A percentile compares a stretch with the other conserved stretches of the same genome.
Conservation (phyloP, 2,888 invertebrate species). For the Saturnia japonica region DNA sequence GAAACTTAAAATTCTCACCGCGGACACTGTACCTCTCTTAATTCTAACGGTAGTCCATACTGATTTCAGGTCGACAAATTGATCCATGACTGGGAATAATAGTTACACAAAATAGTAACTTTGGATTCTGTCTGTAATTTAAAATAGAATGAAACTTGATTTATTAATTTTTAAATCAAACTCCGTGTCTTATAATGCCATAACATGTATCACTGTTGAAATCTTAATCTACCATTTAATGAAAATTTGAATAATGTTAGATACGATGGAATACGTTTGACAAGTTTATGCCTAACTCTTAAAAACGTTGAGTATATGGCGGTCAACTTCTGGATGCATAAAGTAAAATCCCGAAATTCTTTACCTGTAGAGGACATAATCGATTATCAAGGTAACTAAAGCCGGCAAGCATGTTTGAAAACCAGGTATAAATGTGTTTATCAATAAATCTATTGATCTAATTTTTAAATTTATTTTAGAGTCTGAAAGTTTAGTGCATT, state of each 20-base stretch:
- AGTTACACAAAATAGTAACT: background rate
- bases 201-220: background rate
- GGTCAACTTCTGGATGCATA: background rate
- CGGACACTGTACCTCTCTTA: slow-evolving; percentile 42
- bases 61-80: background rate
- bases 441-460: too few species aligned
- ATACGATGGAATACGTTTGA: background rate
- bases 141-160: background rate
- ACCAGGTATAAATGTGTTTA: too few species aligned
- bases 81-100: background rate
- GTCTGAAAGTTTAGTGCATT: too few species aligned
- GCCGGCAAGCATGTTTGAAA: background rate
- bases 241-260: background rate
- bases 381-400: background rate
- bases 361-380: background rate
- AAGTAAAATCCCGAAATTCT: background rate
- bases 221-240: background rate
- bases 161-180: background rate
- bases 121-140: background rate
- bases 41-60: slow-evolving; percentile 45
- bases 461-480: too few species aligned
- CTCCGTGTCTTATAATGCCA: background rate
- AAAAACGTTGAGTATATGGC: too few species aligned
- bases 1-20: slow-evolving; percentile 53
- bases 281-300: background rate